A percentile compares a stretch with the other conserved stretches of the same genome.
phyloP scores from a whole-genome alignment of 1,140 invertebrate species.

The Pachyrhynchus sulphureomaculatus region DNA sequence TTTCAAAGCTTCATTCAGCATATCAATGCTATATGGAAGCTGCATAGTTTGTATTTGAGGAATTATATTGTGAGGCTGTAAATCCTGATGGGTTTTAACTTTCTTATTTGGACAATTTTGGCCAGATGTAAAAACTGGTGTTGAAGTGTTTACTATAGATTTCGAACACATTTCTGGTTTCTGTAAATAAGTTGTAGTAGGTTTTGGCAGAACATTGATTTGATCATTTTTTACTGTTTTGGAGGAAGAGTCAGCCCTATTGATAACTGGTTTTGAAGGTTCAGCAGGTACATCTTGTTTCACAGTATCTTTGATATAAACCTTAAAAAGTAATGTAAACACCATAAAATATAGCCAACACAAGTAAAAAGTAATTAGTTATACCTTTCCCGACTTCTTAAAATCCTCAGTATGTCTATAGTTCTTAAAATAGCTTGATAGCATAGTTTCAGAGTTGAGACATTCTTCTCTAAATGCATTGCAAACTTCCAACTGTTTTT shows the following conservation, averaged over 20 bases:
- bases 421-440: slow-evolving; percentile 66
- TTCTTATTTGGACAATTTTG: neutral
- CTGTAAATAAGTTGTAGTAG: slow-evolving; percentile 39
- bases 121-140: too few relatives aligned
- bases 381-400: slow-evolving; percentile 63
- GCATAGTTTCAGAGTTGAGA: slow-evolving; percentile 65
- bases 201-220: too few relatives aligned
- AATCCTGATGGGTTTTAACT: slow-evolving; percentile 1
- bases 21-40: slow-evolving; percentile 32
- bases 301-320: slow-evolving; percentile 59
- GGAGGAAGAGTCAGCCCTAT: too few relatives aligned
- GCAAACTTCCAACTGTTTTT: slow-evolving; percentile 62
- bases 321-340: slow-evolving; percentile 43
- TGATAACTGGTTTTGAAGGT: too few relatives aligned
- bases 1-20: slow-evolving; percentile 23
- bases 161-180: too few relatives aligned
- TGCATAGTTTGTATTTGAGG: slow-evolving; percentile 16
- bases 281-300: slow-evolving; percentile 35
- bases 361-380: too few relatives aligned
- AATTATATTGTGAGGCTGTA: neutral
- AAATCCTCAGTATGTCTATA: slow-evolving; percentile 62
- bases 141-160: too few relatives aligned
- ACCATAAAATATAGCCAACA: too few relatives aligned
- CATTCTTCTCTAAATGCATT: slow-evolving; percentile 66
- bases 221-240: too few relatives aligned